Conservation (phyloP, 2,113 vertebrate species). For the Dicrurus megarhynchus region DNA sequence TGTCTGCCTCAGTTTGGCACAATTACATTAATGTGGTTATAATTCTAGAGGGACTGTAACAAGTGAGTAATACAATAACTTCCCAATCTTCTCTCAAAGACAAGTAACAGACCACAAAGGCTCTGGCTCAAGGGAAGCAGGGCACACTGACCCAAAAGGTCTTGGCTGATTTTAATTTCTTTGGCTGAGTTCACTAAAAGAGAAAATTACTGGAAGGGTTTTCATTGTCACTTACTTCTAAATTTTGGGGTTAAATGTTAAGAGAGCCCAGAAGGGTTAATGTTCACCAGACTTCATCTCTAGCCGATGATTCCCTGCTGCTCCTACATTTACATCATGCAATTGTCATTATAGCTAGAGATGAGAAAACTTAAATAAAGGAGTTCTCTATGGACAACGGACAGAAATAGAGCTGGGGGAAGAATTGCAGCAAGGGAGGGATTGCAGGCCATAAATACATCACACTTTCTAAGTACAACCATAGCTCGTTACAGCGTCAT, state of each 20-base stretch:
- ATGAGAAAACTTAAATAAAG: constrained; percentile 36
- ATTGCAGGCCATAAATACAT: constrained; percentile 24
- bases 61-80: background rate
- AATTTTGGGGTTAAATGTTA: background rate
- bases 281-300: background rate
- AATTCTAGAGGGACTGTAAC: background rate
- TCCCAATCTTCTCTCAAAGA: background rate
- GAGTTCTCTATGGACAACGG: background rate
- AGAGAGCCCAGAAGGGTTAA: constrained; percentile 35
- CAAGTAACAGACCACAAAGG: background rate
- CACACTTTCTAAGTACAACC: background rate
- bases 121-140: background rate
- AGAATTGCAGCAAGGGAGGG: background rate
- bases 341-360: background rate
- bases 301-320: background rate
- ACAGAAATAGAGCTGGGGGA: constrained; percentile 12
- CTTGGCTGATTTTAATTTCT: background rate
- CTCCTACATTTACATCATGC: constrained; percentile 6
- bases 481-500: background rate
- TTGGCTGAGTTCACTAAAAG: background rate
- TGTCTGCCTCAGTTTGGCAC: background rate
- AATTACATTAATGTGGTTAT: background rate
- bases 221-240: constrained; percentile 10
- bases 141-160: background rate
- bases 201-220: background rate